Conservation (phyloP, 2,113 vertebrate genomes). For the Emydura subglobosa region DNA sequence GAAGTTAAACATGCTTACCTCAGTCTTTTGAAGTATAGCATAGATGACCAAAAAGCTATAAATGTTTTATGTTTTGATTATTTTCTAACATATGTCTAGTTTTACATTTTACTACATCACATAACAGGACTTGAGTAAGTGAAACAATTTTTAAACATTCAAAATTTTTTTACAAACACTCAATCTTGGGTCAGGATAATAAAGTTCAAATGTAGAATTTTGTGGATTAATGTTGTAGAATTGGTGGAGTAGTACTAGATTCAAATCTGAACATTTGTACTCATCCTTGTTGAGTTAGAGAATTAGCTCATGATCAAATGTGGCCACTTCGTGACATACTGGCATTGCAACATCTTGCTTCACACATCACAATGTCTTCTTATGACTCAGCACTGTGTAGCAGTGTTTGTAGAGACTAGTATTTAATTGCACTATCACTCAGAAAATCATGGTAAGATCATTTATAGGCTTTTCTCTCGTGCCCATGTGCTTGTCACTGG, state of each 20-base stretch:
- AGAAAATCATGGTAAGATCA: not conserved
- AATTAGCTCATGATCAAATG: not conserved
- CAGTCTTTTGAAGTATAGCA: not conserved
- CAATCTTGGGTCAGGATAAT: not conserved
- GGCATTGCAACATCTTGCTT: not conserved
- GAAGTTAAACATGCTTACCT: not conserved
- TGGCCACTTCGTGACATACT: not conserved
- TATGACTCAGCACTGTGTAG: not conserved
- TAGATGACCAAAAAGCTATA: not conserved
- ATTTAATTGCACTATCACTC: not conserved
- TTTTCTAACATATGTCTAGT: not conserved
- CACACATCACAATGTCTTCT: not conserved
- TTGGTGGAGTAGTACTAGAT: fast-evolving
- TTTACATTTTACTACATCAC: not conserved
- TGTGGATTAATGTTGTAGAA: not conserved
- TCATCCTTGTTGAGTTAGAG: not conserved
- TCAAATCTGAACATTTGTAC: not conserved
- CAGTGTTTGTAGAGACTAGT: not conserved
- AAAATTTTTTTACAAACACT: not conserved
- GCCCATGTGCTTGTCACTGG: not conserved
- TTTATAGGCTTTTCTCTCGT: not conserved
- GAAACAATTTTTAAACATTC: not conserved
- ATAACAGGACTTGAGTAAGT: not conserved
- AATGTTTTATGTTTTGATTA: not conserved
- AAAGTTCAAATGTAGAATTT: not conserved